phyloP scores from a whole-genome alignment of 2,113 vertebrate species.

The Phrynosoma blainvillii region DNA sequence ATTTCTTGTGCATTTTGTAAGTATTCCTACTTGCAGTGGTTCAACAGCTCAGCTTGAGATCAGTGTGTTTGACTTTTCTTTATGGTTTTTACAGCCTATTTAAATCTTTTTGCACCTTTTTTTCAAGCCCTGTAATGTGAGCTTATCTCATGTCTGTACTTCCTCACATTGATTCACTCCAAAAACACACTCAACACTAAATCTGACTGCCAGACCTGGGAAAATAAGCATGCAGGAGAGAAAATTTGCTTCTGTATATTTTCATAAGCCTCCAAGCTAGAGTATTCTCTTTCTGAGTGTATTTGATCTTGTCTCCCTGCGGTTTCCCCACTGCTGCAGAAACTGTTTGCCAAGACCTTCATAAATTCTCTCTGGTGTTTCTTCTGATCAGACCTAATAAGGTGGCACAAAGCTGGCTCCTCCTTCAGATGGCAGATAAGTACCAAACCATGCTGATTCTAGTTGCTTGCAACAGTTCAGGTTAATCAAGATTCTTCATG shows the following conservation, averaged over 20 bases:
- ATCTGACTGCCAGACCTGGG: slow-evolving; percentile 18
- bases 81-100: slow-evolving; percentile 12
- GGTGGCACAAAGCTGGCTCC: neutral
- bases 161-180: neutral
- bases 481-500: neutral
- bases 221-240: neutral
- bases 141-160: slow-evolving; percentile 32
- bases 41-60: slow-evolving; percentile 40
- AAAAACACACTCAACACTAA: neutral
- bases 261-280: neutral
- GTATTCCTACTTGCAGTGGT: slow-evolving; percentile 55
- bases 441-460: neutral
- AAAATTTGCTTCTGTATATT: neutral
- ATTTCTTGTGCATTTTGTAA: slow-evolving; percentile 26
- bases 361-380: slow-evolving; percentile 17
- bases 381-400: slow-evolving; percentile 9
- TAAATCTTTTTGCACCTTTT: neutral
- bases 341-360: neutral
- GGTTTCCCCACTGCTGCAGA: neutral
- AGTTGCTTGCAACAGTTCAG: neutral
- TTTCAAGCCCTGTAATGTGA: neutral
- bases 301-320: slow-evolving; percentile 11
- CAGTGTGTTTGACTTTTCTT: slow-evolving; percentile 33
- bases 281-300: neutral
- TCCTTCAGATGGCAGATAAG: slow-evolving; percentile 10